Conservation (phyloP, 2,888 invertebrate genomes). For the Platycheirus albimanus region DNA sequence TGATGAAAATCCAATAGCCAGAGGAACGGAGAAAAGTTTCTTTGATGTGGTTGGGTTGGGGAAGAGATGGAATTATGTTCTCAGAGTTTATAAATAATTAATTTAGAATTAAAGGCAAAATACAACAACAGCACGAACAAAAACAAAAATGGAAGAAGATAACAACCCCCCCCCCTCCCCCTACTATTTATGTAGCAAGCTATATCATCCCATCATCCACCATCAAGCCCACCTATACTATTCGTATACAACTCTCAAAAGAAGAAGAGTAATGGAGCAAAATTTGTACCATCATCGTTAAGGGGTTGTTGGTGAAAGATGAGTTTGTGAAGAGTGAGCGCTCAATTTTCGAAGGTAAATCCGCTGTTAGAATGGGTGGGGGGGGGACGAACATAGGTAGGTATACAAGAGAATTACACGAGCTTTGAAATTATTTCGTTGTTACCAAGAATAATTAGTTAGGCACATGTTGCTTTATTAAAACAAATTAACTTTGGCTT, state of each 20-base stretch:
- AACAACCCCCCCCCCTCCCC: background rate
- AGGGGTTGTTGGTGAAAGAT: constrained; percentile 12
- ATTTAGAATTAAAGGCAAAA: constrained; percentile 60
- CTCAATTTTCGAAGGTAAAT: constrained; percentile 38
- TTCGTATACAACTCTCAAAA: background rate
- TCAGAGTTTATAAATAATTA: constrained; percentile 73
- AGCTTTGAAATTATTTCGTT: constrained; percentile 24
- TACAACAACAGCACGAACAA: no score
- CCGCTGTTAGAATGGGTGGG: constrained; percentile 10
- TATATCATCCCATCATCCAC: constrained; percentile 7
- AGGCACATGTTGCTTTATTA: constrained; percentile 17
- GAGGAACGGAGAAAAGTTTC: constrained; percentile 48
- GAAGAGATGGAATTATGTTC: constrained; percentile 71
- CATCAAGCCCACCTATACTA: background rate
- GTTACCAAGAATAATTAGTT: constrained; percentile 19
- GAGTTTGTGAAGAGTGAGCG: constrained; percentile 7
- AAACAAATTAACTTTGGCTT: background rate
- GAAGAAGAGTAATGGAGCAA: constrained; percentile 25
- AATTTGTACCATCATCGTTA: constrained; percentile 30
- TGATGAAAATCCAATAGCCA: constrained; percentile 51
- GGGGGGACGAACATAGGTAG: no score
- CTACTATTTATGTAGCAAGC: constrained; percentile 7
- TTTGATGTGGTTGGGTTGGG: constrained; percentile 70
- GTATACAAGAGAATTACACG: constrained; percentile 5
- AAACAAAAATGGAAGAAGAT: constrained; percentile 15